A percentile compares a stretch with the other conserved stretches of the same genome.
phyloP scores from a whole-genome alignment of 1,140 invertebrate species.

The Drosophila pachea region DNA sequence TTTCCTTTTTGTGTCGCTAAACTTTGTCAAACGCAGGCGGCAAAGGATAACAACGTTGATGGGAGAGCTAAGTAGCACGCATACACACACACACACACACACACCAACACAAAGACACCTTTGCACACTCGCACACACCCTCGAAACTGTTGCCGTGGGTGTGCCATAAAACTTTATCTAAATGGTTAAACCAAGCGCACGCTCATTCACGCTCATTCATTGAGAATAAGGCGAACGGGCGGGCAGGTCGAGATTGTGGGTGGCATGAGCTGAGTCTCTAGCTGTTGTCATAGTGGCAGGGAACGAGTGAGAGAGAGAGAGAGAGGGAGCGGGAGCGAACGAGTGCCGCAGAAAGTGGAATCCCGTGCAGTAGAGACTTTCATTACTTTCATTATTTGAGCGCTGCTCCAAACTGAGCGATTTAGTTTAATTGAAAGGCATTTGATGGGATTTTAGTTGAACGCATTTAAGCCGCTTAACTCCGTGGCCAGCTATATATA shows the following conservation, averaged over 20 bases:
- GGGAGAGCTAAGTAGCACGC: slow-evolving; percentile 35
- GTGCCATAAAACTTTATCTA: slow-evolving; percentile 76
- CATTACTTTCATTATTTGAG: slow-evolving; percentile 50
- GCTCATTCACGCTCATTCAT: slow-evolving; percentile 48
- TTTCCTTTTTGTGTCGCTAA: slow-evolving; percentile 40
- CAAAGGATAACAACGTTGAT: slow-evolving; percentile 48
- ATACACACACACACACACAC: slow-evolving; percentile 4
- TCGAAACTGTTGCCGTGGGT: slow-evolving; percentile 46
- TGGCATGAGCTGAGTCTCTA: too few relatives aligned
- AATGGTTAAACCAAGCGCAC: slow-evolving; percentile 64
- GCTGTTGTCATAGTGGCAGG: too few relatives aligned
- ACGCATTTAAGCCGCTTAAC: slow-evolving; percentile 31
- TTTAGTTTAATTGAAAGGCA: slow-evolving; percentile 63
- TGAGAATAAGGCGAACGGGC: slow-evolving; percentile 17
- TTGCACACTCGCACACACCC: slow-evolving; percentile 8
- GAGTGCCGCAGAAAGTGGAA: background rate
- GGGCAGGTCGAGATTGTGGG: background rate
- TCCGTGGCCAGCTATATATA: background rate
- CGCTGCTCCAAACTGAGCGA: slow-evolving; percentile 46
- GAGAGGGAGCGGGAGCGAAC: too few relatives aligned
- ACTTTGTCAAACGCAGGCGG: slow-evolving; percentile 65
- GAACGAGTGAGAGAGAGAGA: background rate
- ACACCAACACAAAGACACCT: background rate
- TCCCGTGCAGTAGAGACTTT: slow-evolving; percentile 25
- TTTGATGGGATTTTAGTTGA: slow-evolving; percentile 55